Evolutionary conservation across 2,888 invertebrate genomes (phyloP).

Genomic region (Cheilosia urbana): DNA sequence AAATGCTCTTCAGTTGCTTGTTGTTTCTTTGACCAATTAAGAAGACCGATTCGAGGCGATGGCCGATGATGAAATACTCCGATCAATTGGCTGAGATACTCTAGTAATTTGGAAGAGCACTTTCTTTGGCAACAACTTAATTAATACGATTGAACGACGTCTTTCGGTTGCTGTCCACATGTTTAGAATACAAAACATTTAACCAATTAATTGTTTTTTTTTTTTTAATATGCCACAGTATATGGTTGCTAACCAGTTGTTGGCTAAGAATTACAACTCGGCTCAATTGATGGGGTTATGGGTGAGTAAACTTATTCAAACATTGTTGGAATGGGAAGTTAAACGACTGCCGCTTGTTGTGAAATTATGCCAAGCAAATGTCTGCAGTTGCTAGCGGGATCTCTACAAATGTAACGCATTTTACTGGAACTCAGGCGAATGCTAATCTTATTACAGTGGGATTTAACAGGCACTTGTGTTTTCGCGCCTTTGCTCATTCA

Average conservation of each 20-base stretch:
- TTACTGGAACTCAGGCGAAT: too few species aligned
- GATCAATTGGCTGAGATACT: constrained; percentile 3
- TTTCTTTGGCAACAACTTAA: constrained; percentile 53
- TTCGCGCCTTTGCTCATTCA: too few species aligned
- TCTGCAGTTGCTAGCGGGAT: too few species aligned
- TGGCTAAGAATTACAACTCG: constrained; percentile 27
- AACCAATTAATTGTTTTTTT: constrained; percentile 22
- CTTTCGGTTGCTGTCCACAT: constrained; percentile 31
- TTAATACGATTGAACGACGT: constrained; percentile 34
- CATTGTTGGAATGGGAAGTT: neutral
- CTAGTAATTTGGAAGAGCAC: constrained; percentile 15
- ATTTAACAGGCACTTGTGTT: too few species aligned
- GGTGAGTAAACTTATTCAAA: constrained; percentile 9
- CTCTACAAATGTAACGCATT: too few species aligned
- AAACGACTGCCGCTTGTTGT: too few species aligned
- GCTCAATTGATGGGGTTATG: constrained; percentile 48
- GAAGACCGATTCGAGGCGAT: neutral
- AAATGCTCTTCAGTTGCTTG: neutral
- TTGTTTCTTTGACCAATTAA: constrained; percentile 44
- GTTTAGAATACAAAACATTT: constrained; percentile 53
- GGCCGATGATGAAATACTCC: constrained; percentile 16
- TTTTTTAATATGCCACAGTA: constrained; percentile 4
- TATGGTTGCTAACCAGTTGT: constrained; percentile 7
- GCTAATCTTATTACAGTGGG: too few species aligned
- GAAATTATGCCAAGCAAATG: too few species aligned